phyloP scores from a whole-genome alignment of 2,797 vertebrate species.

The Eulemur albifrons region DNA sequence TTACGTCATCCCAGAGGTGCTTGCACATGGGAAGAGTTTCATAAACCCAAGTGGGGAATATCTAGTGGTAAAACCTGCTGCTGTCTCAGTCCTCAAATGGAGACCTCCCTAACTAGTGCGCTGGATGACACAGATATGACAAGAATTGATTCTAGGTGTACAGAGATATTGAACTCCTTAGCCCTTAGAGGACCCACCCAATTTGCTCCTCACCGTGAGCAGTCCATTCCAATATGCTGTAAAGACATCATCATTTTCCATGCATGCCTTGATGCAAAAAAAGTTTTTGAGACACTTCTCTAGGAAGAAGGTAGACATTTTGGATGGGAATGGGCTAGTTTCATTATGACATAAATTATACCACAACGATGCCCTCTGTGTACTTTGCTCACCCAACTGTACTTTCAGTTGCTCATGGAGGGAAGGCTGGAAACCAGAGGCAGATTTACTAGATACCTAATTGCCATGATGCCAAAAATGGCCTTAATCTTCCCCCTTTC shows the following conservation, averaged over 20 bases:
- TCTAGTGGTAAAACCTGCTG: not conserved
- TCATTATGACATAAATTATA: not conserved
- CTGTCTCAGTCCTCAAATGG: not conserved
- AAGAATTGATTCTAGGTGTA: not conserved
- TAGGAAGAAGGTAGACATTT: not conserved
- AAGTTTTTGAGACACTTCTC: not conserved
- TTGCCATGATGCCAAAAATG: not conserved
- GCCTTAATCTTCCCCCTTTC: not conserved
- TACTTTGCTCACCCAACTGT: not conserved
- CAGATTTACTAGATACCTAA: not conserved
- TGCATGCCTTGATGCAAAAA: not conserved
- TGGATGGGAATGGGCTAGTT: not conserved
- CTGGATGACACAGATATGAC: not conserved
- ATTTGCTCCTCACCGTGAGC: not conserved
- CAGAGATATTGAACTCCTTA: not conserved
- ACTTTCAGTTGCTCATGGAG: not conserved
- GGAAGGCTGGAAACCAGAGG: not conserved
- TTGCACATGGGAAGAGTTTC: not conserved
- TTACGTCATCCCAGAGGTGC: not conserved
- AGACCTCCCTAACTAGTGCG: not conserved
- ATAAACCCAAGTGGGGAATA: not conserved
- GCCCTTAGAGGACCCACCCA: not conserved
- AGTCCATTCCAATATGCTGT: not conserved
- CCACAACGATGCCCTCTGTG: not conserved
- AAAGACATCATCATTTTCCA: not conserved